Percentiles rank a stretch among this genome's conserved stretches.
Conservation (phyloP, 1,140 invertebrate genomes). For the Calliopsis andreniformis region DNA sequence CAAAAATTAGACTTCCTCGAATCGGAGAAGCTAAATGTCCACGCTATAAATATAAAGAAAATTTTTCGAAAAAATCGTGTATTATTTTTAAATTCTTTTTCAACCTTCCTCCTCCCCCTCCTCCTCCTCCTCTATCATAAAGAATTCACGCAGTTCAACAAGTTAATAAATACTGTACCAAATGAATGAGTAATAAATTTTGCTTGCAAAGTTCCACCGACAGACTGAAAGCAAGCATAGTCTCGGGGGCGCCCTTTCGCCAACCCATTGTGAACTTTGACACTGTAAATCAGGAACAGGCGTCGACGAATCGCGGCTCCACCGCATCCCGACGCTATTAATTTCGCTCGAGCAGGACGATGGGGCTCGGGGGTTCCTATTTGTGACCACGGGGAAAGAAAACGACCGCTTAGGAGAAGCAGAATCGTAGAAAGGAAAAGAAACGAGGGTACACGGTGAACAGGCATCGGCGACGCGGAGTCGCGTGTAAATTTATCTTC, state of each 20-base stretch:
- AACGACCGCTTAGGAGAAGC: constrained; percentile 38
- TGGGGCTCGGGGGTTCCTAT: constrained; percentile 43
- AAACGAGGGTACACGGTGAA: constrained; percentile 43
- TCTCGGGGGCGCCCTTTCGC: no score
- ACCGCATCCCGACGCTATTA: constrained; percentile 63
- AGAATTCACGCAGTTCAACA: no score
- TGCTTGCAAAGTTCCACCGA: neutral
- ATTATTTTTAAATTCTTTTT: no score
- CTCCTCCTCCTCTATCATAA: no score
- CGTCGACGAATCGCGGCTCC: constrained; percentile 52
- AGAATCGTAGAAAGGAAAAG: constrained; percentile 32
- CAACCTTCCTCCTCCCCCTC: no score
- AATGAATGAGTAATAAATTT: neutral
- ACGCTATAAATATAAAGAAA: no score
- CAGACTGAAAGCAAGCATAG: neutral
- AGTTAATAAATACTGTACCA: no score
- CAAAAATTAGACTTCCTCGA: neutral
- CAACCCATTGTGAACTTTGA: constrained; percentile 30
- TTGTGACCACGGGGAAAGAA: constrained; percentile 58
- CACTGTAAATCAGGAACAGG: constrained; percentile 46
- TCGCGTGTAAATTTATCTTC: constrained; percentile 57
- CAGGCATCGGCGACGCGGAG: constrained; percentile 47
- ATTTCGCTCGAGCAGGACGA: constrained; percentile 50
- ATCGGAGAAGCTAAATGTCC: no score
- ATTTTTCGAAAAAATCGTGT: no score